Base-by-base conservation (phyloP, 2,888 invertebrate genomes). In the Apomyelois bistriatella region DNA sequence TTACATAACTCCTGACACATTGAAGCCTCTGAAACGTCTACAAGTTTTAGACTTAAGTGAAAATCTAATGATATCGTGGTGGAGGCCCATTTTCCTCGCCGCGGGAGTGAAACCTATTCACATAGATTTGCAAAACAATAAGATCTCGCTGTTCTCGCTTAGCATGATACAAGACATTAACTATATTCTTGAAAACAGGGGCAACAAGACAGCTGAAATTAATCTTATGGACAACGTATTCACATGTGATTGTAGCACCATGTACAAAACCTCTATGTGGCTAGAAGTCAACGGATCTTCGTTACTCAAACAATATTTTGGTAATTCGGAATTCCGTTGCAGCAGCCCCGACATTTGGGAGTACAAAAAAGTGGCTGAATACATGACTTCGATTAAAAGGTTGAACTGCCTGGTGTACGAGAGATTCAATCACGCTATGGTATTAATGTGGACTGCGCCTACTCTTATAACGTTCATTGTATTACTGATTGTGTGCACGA, bases 101-200 rank as follows among this genome's bases (percentile, higher is more conserved):
- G 74, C 85, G 0, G 91, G 91, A 42, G 74, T 79, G 0, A 78
- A 76, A 9, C 80, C 92, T 3, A 63, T 64, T 9, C 78, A 68
- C 32, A 53, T 93, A 1, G 76, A 81, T 42, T 64, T 91, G n/a
- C 81, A 76, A 6, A 84, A 91, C 48, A 93, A 93, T 63, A 92
- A 92, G 74, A 82, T 93, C 54, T 84, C 90, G 15, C 87, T 90
- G 60, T 84, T 93, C 28, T 91, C 91, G 10, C 56, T 83, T 8
- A 85, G 86, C n/a, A 93, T 93, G 93, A 76, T 93, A 48, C 74
- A 89, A 62, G 93, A 93, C 67, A 88, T 93, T 32, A 72, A 74
- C 32, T 86, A 82, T 57, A 68, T 92, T 42, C 61, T 89, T 32
- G 81, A 85, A 58, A 73, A 73, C n/a, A 68, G 65, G 10, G 68